Conservation (phyloP, 1,140 invertebrate genomes). For the Magallana gigas region DNA sequence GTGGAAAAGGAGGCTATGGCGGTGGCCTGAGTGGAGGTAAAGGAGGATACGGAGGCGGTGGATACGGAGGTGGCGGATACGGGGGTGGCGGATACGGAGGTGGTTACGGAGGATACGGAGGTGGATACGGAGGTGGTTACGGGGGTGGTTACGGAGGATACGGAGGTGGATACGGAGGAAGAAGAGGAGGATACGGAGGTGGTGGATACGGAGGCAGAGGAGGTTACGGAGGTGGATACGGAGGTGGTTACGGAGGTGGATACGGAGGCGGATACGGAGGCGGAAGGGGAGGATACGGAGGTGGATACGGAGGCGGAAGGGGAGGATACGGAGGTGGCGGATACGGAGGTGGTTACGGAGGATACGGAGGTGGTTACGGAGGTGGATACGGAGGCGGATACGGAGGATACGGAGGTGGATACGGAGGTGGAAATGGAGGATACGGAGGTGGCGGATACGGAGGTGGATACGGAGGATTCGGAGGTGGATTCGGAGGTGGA, state of each 20-base stretch:
- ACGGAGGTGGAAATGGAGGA: background rate
- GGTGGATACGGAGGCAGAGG: background rate
- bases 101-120: background rate
- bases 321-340: background rate
- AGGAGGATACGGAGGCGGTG: background rate
- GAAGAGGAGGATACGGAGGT: too few species aligned
- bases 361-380: background rate
- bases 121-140: too few species aligned
- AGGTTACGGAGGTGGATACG: background rate
- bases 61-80: background rate
- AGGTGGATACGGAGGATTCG: too few species aligned
- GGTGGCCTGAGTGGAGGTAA: background rate
- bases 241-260: background rate
- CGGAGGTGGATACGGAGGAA: background rate
- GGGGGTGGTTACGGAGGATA: background rate
- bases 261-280: background rate
- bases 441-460: too few species aligned
- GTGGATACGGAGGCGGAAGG: background rate
- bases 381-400: background rate
- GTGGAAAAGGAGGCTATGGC: background rate
- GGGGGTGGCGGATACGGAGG: background rate
- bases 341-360: background rate
- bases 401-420: background rate
- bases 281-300: background rate
- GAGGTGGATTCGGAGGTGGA: too few species aligned